Evolutionary conservation across 2,888 invertebrate species (phyloP).

Genomic region (Mythimna pallens): DNA sequence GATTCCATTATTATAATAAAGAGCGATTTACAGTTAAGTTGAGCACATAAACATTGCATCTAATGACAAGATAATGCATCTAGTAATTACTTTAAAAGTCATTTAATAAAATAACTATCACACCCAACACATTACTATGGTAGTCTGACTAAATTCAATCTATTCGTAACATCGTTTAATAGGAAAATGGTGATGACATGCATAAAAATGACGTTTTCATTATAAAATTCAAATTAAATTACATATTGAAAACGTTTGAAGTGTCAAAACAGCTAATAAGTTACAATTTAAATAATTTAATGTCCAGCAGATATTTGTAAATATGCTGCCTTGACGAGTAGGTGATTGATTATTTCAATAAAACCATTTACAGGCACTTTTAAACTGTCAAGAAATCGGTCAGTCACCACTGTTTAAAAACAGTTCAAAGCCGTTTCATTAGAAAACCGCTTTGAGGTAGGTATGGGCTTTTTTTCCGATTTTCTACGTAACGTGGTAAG

Average conservation of each 20-base stretch:
- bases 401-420: no score
- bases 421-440: no score
- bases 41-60: neutral
- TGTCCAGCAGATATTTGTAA: no score
- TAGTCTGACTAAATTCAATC: constrained; percentile 6
- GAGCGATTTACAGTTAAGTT: neutral
- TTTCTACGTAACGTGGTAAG: no score
- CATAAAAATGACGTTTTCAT: constrained; percentile 36
- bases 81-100: neutral
- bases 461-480: no score
- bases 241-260: constrained; percentile 40
- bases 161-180: constrained; percentile 9
- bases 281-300: constrained; percentile 14
- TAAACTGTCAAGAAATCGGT: neutral
- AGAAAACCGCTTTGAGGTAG: no score
- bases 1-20: neutral
- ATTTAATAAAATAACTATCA: neutral
- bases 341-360: neutral
- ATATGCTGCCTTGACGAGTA: no score
- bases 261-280: constrained; percentile 32
- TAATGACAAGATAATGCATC: neutral
- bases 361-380: neutral
- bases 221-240: constrained; percentile 57
- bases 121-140: neutral
- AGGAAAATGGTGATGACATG: constrained; percentile 21